A percentile compares a stretch with the other conserved stretches of the same genome.
Conservation (phyloP, 2,888 invertebrate species). For the Agonum fuliginosum region DNA sequence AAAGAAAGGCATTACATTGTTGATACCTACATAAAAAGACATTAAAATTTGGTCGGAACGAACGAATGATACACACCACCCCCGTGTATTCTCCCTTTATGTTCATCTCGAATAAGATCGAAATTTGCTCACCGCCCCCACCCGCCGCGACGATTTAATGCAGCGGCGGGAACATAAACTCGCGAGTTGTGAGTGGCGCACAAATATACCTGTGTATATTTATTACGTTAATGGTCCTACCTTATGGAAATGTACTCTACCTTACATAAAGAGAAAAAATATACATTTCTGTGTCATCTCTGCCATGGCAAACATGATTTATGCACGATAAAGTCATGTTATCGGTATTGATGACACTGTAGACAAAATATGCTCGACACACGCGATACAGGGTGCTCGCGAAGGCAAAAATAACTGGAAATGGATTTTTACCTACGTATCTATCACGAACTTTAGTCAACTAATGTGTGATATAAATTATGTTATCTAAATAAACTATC, state of each 20-base stretch:
- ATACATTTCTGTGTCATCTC: slow-evolving; percentile 58
- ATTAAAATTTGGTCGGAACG: slow-evolving; percentile 43
- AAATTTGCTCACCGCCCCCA: slow-evolving; percentile 28
- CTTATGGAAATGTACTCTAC: slow-evolving; percentile 57
- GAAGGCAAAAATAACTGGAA: background rate
- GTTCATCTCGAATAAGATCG: slow-evolving; percentile 23
- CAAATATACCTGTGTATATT: slow-evolving; percentile 57
- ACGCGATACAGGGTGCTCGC: slow-evolving; percentile 7
- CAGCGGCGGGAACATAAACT: slow-evolving; percentile 69
- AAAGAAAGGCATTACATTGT: slow-evolving; percentile 51
- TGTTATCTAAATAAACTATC: no score
- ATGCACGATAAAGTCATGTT: slow-evolving; percentile 58
- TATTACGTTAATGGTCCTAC: slow-evolving; percentile 58
- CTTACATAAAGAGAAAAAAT: slow-evolving; percentile 55
- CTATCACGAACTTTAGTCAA: no score
- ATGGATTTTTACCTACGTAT: background rate
- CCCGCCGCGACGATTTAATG: slow-evolving; percentile 69
- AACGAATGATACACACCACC: slow-evolving; percentile 17
- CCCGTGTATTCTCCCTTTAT: slow-evolving; percentile 19
- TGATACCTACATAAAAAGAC: slow-evolving; percentile 46
- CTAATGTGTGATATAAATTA: no score
- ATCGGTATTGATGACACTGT: slow-evolving; percentile 57
- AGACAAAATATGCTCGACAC: slow-evolving; percentile 49
- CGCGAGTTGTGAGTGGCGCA: slow-evolving; percentile 59
- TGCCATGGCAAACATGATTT: slow-evolving; percentile 54